Conservation (phyloP, 2,888 invertebrate species). For the Sinodicranocentrus sp. region DNA sequence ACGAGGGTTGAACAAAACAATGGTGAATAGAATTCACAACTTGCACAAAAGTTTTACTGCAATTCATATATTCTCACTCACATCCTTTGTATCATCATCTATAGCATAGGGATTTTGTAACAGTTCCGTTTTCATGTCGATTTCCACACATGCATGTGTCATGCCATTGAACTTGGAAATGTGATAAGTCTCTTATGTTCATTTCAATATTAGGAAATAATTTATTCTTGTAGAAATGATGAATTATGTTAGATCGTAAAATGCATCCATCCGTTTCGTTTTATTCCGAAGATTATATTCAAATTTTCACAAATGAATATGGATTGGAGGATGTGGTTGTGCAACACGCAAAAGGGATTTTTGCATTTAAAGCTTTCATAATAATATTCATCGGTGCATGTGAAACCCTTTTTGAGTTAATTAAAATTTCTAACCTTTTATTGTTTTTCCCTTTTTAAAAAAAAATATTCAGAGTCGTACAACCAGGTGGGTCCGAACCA, state of each 20-base stretch:
- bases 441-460: background rate
- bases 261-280: too few species aligned
- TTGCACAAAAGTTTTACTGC: background rate
- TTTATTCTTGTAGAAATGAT: background rate
- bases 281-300: too few species aligned
- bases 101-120: background rate
- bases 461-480: constrained; percentile 45
- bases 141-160: constrained; percentile 17
- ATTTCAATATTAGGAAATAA: constrained; percentile 21
- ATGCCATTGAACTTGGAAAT: constrained; percentile 60
- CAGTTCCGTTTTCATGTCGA: constrained; percentile 10
- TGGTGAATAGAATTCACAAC: background rate
- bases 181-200: background rate
- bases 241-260: background rate
- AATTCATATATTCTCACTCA: background rate
- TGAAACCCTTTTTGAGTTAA: background rate
- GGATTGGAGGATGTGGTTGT: too few species aligned
- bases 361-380: too few species aligned
- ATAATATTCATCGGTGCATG: too few species aligned
- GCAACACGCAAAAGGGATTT: too few species aligned
- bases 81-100: background rate
- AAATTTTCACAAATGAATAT: too few species aligned
- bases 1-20: constrained; percentile 10
- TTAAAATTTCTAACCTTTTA: background rate
- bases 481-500: constrained; percentile 44